Base-by-base conservation (phyloP, 37 sponge, comb jelly and placozoan genomes). In the Beroe forskalii region DNA sequence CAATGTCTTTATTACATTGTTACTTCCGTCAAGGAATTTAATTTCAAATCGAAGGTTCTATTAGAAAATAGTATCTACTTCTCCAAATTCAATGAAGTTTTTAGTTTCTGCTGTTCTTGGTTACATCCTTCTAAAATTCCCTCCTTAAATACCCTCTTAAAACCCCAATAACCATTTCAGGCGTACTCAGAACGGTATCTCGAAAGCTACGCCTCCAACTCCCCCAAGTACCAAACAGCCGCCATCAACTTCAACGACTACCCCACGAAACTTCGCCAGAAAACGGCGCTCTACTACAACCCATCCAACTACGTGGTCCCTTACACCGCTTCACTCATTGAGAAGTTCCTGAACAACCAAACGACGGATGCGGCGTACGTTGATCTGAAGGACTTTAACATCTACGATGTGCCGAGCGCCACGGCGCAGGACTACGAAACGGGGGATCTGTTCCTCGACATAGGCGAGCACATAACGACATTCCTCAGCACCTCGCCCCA, bases 111-210 rank as follows among this genome's bases (percentile, higher is more conserved):
- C n/a, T n/a, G n/a, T n/a, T n/a, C n/a, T n/a, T n/a, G n/a, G n/a
- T n/a, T n/a, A n/a, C n/a, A n/a, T n/a, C n/a, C n/a, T 17, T 55
- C 17, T 55, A 55, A 55, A 20, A 9, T 55, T 20, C 9, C 60
- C 60, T 17, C 60, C 60, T 55, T 55, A 55, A 9, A 55, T 55
- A 55, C 60, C 60, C 60, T 17, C 60, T 55, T 55, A 9, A 9
- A 20, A 20, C n/a, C n/a, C n/a, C n/a, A n/a, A n/a, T n/a, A n/a
- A n/a, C n/a, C n/a, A n/a, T 20, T 33, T 32, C 75, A 72, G 75
- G 75, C 75, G 8, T 72, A 33, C 75, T 35, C 75, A 22, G 75
- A 72, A 39, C 75, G 75, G 38, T 72, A 72, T 72, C 40, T 72
- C 19, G 66, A 63, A 24, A 63, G 25, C 28, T 63, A 63, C 66